Conservation (phyloP, 2,888 invertebrate species). For the Chironomus tentans region DNA sequence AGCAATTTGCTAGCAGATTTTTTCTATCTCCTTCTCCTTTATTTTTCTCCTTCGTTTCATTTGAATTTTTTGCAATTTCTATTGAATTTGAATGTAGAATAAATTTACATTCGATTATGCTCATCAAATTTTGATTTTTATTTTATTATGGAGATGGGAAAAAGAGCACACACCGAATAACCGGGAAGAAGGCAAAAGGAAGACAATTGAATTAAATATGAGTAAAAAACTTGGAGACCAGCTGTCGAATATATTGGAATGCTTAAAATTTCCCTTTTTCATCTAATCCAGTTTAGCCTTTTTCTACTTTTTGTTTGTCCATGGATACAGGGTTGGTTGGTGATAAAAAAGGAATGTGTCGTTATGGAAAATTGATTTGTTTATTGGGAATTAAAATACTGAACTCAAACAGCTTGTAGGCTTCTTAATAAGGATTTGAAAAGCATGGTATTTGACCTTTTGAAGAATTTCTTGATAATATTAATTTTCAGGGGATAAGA, state of each 20-base stretch:
- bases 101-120: slow-evolving; percentile 24
- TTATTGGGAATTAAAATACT: too few relatives aligned
- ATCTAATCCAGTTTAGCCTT: neutral
- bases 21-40: too few relatives aligned
- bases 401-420: too few relatives aligned
- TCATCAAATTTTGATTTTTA: slow-evolving; percentile 11
- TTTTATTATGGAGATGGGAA: neutral
- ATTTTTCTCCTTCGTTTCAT: too few relatives aligned
- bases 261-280: neutral
- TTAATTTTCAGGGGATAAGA: too few relatives aligned
- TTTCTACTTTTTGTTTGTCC: neutral
- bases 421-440: too few relatives aligned
- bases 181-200: neutral
- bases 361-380: too few relatives aligned
- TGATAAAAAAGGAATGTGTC: too few relatives aligned
- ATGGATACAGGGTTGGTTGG: neutral
- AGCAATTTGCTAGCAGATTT: too few relatives aligned
- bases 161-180: neutral
- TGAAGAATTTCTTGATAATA: too few relatives aligned
- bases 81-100: neutral
- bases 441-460: too few relatives aligned
- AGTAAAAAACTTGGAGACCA: slow-evolving; percentile 3
- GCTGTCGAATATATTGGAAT: slow-evolving; percentile 9
- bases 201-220: slow-evolving; percentile 15
- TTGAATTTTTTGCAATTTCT: neutral